Conservation (phyloP, 1,140 invertebrate genomes). For the Drosophila sproati region DNA sequence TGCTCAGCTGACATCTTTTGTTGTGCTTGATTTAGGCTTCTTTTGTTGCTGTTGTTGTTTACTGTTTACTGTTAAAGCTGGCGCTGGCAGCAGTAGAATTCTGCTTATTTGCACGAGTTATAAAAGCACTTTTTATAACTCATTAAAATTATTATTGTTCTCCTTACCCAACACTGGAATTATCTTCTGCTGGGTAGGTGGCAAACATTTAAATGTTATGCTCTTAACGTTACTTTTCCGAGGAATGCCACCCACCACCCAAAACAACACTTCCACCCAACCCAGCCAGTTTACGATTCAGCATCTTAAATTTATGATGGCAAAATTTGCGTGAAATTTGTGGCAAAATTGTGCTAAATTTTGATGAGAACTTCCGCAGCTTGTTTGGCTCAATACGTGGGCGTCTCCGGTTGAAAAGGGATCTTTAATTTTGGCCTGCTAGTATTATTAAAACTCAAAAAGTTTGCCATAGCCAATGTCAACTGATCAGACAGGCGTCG, state of each 20-base stretch:
- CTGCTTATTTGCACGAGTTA: conserved; percentile 41
- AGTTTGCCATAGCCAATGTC: conserved; percentile 44
- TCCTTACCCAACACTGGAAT: neutral
- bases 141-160: conserved; percentile 76
- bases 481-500: neutral
- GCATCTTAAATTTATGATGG: conserved; percentile 49
- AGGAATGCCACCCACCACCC: conserved; percentile 7
- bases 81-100: conserved; percentile 8
- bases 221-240: neutral
- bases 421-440: conserved; percentile 51
- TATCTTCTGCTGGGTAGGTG: conserved; percentile 24
- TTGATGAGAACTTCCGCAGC: conserved; percentile 32
- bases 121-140: conserved; percentile 71
- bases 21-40: neutral
- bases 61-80: neutral
- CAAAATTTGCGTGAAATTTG: conserved; percentile 59
- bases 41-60: neutral
- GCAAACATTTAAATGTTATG: conserved; percentile 37
- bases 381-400: neutral
- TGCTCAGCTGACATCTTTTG: conserved; percentile 42
- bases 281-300: neutral
- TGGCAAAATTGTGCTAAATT: conserved; percentile 46
- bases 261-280: neutral
- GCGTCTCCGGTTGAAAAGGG: neutral
- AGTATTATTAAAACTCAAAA: conserved; percentile 54